Evolutionary conservation across 2,797 vertebrate species (phyloP), one percentile per base, ranked within the genome.

Genomic region (Thaleichthys pacificus): DNA sequence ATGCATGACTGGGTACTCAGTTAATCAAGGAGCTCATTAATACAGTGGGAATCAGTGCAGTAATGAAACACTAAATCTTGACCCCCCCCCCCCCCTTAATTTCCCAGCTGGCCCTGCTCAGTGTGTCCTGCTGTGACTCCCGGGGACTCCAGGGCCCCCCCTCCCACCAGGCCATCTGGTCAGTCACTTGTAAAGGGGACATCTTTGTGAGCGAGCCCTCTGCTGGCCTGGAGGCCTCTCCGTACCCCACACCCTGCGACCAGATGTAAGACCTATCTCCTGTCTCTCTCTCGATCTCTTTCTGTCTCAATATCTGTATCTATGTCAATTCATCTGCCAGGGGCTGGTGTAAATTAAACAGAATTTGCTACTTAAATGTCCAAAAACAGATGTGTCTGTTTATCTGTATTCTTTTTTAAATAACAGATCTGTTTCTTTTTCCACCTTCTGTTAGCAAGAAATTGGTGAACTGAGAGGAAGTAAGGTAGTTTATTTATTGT

Each of bases 111-210:
- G 94, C 95, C 8, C 87, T 99, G 83, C 86, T 99, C 83, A 98
- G 89, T 69, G 87, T 94, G 76, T 96, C 95, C 4, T 99, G 97
- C 88, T 96, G 96, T 5, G 95, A 98, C 87, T 93, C 95, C 87
- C 94, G 95, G 72, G 92, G 89, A 69, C 89, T 98, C 83, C 95
- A 93, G 0, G 95, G 96, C 60, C 92, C 95, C 64, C 96, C 97
- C 0, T 96, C 96, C 72, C 94, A 90, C 15, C 95, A 96, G 75
- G 96, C 97, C 86, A 93, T 97, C 89, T 99, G 98, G 98, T 99
- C 98, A 0, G 72, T 95, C 73, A 99, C 97, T 77, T 99, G 97
- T 85, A 98, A 96, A 92, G 98, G 98, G 47, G 97, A 99, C 89
- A 83, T 99, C 88, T 99, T 98, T 64, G 95, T 98, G 73, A 97